Percentiles rank a stretch among this genome's conserved stretches.
Evolutionary conservation across 2,113 vertebrate genomes (phyloP).

Genomic region (Proteles cristata): DNA sequence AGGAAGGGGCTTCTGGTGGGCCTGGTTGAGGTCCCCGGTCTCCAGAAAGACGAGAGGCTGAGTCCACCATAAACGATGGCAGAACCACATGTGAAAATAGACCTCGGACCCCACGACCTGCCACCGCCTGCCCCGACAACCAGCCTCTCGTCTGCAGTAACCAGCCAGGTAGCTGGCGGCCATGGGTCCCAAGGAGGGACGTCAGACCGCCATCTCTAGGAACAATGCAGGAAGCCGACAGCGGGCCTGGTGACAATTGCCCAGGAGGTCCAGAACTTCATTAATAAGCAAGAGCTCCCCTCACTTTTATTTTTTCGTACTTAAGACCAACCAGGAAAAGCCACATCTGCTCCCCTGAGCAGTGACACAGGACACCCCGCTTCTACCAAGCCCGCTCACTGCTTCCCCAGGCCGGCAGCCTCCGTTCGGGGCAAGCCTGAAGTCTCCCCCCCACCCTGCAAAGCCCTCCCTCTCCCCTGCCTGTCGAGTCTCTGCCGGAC

Average conservation of each 20-base stretch:
- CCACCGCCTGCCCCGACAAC: not conserved
- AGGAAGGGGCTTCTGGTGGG: not conserved
- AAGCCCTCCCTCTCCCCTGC: not conserved
- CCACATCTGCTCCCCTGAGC: not conserved
- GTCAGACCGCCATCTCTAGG: no score
- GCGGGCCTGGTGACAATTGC: no score
- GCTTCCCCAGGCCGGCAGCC: fast-evolving
- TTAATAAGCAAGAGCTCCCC: not conserved
- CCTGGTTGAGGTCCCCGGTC: not conserved
- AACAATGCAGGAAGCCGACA: not conserved
- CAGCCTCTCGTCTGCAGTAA: not conserved
- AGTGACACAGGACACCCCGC: no score
- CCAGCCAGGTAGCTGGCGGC: not conserved
- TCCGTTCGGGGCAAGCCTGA: not conserved
- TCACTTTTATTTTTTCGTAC: not conserved
- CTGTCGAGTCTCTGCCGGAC: not conserved
- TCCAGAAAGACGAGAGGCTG: not conserved
- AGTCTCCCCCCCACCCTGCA: not conserved
- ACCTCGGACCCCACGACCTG: not conserved
- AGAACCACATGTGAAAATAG: not conserved
- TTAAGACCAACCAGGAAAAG: not conserved
- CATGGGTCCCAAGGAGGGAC: not conserved
- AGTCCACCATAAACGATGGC: fast-evolving
- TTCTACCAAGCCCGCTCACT: fast-evolving
- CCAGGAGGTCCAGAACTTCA: not conserved